Percentiles rank a stretch among this genome's conserved stretches.
Conservation (phyloP, 2,888 invertebrate genomes). For the Parnassius mnemosyne region DNA sequence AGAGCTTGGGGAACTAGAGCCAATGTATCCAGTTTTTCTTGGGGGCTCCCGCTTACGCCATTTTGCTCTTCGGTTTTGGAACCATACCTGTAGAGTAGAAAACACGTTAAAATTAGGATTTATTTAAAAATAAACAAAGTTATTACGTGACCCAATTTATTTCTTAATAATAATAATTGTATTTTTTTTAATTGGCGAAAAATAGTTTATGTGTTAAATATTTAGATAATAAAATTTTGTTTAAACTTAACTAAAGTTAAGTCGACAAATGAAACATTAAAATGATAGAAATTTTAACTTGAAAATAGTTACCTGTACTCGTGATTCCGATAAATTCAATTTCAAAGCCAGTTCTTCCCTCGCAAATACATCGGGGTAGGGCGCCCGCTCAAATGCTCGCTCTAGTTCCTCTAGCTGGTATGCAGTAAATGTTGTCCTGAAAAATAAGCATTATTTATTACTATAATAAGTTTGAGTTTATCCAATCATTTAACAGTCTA, state of each 20-base stretch:
- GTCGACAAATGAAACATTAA: no score
- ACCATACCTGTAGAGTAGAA: conserved; percentile 83
- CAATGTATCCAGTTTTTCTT: conserved; percentile 90
- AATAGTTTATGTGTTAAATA: no score
- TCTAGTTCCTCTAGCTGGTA: conserved; percentile 96
- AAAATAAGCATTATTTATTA: conserved; percentile 33
- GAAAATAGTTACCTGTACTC: conserved; percentile 65
- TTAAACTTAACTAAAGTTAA: no score
- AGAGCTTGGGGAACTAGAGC: conserved; percentile 85
- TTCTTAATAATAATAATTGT: no score
- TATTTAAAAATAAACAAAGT: background rate
- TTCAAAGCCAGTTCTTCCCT: conserved; percentile 95
- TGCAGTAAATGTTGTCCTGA: conserved; percentile 96
- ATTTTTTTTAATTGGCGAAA: no score
- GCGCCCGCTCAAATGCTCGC: conserved; percentile 95
- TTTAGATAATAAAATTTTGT: no score
- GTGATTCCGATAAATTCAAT: conserved; percentile 90
- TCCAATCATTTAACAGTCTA: no score
- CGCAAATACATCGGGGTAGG: conserved; percentile 97
- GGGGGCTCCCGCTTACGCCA: conserved; percentile 97
- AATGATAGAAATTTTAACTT: background rate
- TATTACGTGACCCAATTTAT: no score
- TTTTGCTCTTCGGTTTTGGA: conserved; percentile 94
- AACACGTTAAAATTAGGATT: conserved; percentile 14
- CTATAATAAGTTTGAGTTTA: no score